Conservation (phyloP, 2,888 invertebrate species). For the Synanthedon formicaeformis region DNA sequence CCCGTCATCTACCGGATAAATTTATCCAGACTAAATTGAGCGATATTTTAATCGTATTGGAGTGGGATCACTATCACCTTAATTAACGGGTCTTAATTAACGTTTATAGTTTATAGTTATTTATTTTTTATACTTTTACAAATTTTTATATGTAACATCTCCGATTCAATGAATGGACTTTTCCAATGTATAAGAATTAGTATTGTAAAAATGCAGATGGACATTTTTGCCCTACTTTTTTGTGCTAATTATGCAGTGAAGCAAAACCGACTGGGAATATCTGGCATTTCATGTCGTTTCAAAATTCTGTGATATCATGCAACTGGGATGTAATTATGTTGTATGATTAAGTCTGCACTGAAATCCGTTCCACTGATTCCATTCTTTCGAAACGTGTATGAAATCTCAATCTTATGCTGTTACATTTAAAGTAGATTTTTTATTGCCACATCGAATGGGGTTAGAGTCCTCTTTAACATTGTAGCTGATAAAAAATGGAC, state of each 20-base stretch:
- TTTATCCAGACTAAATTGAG: not conserved
- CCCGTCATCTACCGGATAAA: not conserved
- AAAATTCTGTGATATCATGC: not conserved
- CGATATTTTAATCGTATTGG: not conserved
- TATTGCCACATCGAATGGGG: not conserved
- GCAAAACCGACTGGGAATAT: not conserved
- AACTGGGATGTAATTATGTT: constrained; percentile 5
- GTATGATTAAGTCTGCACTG: constrained; percentile 5
- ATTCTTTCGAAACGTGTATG: not conserved
- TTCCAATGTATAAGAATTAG: not conserved
- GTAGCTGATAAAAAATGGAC: not conserved
- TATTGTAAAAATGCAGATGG: not conserved
- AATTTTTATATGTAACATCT: no score
- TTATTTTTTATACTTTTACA: no score
- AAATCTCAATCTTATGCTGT: not conserved
- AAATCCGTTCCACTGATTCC: constrained; percentile 8
- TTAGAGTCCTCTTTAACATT: not conserved
- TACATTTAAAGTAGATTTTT: not conserved
- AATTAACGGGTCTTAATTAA: no score
- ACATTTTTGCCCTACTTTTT: not conserved
- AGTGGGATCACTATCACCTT: not conserved
- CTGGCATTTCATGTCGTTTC: not conserved
- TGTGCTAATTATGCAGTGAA: not conserved
- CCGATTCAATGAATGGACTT: not conserved
- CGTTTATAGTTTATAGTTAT: no score